Evolutionary conservation across 2,113 vertebrate species (phyloP).

Genomic region (Brachypteracias leptosomus): DNA sequence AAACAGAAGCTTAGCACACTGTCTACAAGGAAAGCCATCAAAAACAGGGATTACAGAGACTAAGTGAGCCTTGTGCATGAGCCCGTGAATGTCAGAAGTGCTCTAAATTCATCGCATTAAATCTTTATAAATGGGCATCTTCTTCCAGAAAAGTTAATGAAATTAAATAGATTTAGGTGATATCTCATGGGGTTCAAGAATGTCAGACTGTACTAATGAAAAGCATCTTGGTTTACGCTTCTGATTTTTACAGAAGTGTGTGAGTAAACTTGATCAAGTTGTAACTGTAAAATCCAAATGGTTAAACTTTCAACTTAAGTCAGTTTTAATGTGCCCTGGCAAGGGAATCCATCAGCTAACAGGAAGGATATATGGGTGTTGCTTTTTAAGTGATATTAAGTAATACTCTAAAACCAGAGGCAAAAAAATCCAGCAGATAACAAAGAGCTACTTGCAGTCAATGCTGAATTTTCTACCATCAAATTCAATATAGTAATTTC

Average conservation of each 20-base stretch:
- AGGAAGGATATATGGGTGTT: background rate
- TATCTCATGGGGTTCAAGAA: background rate
- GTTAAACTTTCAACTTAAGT: background rate
- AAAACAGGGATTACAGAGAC: background rate
- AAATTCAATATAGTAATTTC: background rate
- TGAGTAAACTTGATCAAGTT: background rate
- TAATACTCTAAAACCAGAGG: background rate
- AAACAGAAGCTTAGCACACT: background rate
- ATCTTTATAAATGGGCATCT: background rate
- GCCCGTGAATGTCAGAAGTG: background rate
- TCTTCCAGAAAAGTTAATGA: background rate
- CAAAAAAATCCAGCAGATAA: background rate
- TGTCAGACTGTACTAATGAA: background rate
- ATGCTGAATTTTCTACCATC: background rate
- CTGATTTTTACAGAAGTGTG: background rate
- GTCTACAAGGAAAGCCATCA: background rate
- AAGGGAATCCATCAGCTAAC: background rate
- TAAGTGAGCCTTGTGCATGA: background rate
- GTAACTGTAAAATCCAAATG: background rate
- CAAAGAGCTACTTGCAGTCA: background rate
- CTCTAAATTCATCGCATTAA: background rate
- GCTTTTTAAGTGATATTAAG: background rate
- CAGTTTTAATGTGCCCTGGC: background rate
- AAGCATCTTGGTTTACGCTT: background rate
- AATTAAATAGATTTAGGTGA: background rate